Percentiles rank a stretch among this genome's conserved stretches.
Evolutionary conservation across 2,888 invertebrate species (phyloP).

Genomic region (Chaetogeoica ovagalla): DNA sequence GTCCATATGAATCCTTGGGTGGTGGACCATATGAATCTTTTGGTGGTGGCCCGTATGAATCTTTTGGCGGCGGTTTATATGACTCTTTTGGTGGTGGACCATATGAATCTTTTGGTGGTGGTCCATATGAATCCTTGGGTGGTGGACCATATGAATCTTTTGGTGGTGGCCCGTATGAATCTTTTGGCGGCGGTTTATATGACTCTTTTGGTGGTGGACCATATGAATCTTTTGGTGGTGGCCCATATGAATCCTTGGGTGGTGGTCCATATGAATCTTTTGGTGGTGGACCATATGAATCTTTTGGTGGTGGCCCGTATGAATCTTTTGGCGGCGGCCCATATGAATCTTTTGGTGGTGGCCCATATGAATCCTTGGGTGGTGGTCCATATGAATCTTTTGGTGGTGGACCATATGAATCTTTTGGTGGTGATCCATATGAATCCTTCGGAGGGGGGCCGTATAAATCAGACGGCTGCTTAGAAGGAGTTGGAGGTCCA

Average conservation of each 20-base stretch:
- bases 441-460: constrained; percentile 57
- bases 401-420: constrained; percentile 57
- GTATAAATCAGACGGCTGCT: constrained; percentile 57
- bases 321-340: constrained; percentile 57
- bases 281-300: constrained; percentile 57
- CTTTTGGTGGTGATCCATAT: constrained; percentile 61
- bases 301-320: constrained; percentile 59
- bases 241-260: constrained; percentile 55
- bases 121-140: constrained; percentile 59
- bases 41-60: constrained; percentile 60
- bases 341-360: constrained; percentile 58
- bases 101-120: constrained; percentile 58
- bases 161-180: constrained; percentile 61
- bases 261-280: constrained; percentile 61
- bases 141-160: constrained; percentile 57
- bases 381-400: constrained; percentile 54
- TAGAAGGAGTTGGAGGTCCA: constrained; percentile 61
- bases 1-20: constrained; percentile 55
- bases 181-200: constrained; percentile 62
- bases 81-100: constrained; percentile 60
- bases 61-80: constrained; percentile 58
- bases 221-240: constrained; percentile 65
- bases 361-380: constrained; percentile 55
- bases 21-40: constrained; percentile 62
- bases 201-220: constrained; percentile 57